Percentiles rank a stretch among this genome's conserved stretches.
Conservation (phyloP, 2,797 vertebrate species). For the Thripadectes ignobilis region DNA sequence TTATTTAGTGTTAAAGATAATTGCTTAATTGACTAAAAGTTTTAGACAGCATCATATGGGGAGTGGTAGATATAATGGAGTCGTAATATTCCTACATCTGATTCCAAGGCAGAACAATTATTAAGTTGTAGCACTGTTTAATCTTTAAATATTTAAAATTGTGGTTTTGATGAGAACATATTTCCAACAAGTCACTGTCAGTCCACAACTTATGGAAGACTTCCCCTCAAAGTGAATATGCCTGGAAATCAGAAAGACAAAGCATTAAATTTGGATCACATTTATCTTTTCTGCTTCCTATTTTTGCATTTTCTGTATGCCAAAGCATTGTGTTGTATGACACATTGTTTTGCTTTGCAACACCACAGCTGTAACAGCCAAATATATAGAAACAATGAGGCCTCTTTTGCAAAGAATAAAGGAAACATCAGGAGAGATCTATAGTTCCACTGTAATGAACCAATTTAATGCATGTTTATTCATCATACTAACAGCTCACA, state of each 20-base stretch:
- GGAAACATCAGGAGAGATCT: constrained; percentile 47
- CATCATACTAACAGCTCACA: constrained; percentile 20
- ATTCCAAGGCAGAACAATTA: background rate
- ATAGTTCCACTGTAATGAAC: constrained; percentile 50
- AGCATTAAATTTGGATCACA: background rate
- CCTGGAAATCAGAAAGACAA: constrained; percentile 19
- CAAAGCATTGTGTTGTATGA: background rate
- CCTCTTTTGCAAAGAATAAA: constrained; percentile 42
- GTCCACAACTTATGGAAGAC: background rate
- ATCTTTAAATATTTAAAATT: constrained; percentile 9
- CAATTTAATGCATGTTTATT: constrained; percentile 35
- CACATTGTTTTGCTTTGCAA: constrained; percentile 44
- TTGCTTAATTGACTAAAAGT: background rate
- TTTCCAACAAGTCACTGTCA: constrained; percentile 5
- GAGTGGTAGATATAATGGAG: background rate
- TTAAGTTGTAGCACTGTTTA: background rate
- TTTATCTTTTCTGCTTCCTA: constrained; percentile 17
- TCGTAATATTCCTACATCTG: background rate
- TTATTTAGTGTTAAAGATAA: background rate
- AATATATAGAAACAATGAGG: constrained; percentile 52
- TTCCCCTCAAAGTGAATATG: constrained; percentile 14
- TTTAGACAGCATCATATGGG: background rate
- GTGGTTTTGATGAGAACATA: background rate
- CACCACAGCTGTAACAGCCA: constrained; percentile 50
- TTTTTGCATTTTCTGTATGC: constrained; percentile 34